phyloP scores from a whole-genome alignment of 1,140 invertebrate species.

The Drosophila pachea region DNA sequence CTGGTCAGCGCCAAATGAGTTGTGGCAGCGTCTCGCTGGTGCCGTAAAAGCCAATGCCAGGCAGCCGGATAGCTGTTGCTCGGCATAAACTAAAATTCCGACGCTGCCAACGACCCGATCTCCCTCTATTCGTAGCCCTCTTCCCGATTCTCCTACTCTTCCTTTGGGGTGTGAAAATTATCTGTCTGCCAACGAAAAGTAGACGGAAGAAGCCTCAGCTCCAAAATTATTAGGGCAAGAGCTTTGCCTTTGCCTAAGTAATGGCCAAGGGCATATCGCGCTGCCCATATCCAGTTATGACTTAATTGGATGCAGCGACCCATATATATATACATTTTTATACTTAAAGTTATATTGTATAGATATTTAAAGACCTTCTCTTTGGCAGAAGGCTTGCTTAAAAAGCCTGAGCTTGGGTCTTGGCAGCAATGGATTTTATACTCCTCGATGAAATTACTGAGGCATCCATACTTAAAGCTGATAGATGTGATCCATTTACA shows the following conservation, averaged over 20 bases:
- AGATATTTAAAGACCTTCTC: conserved; percentile 19
- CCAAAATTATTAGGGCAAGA: conserved; percentile 69
- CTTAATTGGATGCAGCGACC: conserved; percentile 71
- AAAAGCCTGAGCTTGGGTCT: too few species aligned
- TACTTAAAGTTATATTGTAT: not conserved
- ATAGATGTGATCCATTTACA: too few species aligned
- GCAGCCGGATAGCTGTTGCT: conserved; percentile 55
- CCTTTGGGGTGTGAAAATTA: conserved; percentile 65
- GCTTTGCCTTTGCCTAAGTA: conserved; percentile 73
- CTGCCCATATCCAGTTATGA: conserved; percentile 75
- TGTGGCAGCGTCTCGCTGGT: conserved; percentile 67
- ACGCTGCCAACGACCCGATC: too few species aligned
- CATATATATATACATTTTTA: conserved; percentile 4
- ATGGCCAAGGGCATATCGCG: conserved; percentile 73
- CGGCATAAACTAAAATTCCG: conserved; percentile 47
- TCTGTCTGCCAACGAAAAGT: conserved; percentile 50
- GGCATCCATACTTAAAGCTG: too few species aligned
- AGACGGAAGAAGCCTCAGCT: conserved; percentile 64
- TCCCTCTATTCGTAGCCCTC: too few species aligned
- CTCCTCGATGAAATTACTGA: too few species aligned
- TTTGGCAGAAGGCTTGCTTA: not conserved
- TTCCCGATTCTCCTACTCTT: not conserved
- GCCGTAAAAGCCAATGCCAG: conserved; percentile 58
- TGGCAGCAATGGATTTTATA: too few species aligned
- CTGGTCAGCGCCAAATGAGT: conserved; percentile 72